phyloP scores from a whole-genome alignment of 2,113 vertebrate genomes.

The Malurus elegans region DNA sequence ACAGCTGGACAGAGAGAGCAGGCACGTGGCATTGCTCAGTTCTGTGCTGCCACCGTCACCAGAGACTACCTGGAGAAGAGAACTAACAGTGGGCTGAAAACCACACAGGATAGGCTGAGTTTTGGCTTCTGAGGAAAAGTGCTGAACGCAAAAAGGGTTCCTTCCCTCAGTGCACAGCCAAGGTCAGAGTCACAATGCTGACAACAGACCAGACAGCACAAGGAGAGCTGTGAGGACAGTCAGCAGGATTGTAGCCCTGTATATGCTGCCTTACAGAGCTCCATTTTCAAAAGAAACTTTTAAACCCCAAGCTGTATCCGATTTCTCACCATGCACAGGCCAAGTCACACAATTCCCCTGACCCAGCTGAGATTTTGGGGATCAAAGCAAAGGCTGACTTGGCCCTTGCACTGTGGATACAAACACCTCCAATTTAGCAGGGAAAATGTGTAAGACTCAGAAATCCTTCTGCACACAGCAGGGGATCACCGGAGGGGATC shows the following conservation, averaged over 20 bases:
- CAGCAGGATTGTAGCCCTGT: background rate
- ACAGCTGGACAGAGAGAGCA: background rate
- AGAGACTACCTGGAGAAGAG: background rate
- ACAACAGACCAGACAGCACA: background rate
- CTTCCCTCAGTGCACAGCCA: background rate
- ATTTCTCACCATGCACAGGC: background rate
- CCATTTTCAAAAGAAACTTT: background rate
- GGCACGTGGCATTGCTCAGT: accelerated
- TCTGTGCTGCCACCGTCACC: accelerated
- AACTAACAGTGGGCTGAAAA: background rate
- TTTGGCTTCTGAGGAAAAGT: background rate
- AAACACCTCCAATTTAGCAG: conserved; percentile 2
- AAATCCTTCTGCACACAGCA: background rate
- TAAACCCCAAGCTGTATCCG: background rate
- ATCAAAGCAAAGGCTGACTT: background rate
- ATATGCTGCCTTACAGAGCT: background rate
- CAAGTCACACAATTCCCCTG: background rate
- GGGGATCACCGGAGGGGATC: background rate
- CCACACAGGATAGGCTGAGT: accelerated
- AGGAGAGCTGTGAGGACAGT: background rate
- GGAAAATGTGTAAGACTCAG: background rate
- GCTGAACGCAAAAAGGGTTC: background rate
- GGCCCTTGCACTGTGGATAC: background rate
- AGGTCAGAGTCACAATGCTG: accelerated
- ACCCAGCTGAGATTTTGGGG: background rate